Conservation (phyloP, 1,140 invertebrate genomes). For the Scaptomyza hsui region DNA sequence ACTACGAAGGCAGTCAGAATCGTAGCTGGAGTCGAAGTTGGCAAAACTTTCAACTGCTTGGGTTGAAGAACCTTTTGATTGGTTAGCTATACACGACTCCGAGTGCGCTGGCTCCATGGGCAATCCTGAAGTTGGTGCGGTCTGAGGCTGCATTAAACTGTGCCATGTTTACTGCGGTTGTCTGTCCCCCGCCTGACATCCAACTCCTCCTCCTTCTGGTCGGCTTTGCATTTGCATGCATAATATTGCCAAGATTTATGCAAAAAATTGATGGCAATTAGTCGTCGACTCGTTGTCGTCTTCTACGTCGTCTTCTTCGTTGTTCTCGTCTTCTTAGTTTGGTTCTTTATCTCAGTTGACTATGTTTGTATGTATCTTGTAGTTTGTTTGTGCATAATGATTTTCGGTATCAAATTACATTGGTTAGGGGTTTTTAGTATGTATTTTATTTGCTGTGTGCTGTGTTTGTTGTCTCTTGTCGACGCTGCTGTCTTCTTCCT, state of each 20-base stretch:
- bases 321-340: constrained; percentile 26
- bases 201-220: background rate
- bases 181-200: constrained; percentile 17
- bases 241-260: constrained; percentile 80
- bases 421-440: constrained; percentile 79
- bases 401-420: constrained; percentile 82
- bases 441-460: constrained; percentile 72
- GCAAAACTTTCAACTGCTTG: constrained; percentile 19
- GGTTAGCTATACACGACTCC: constrained; percentile 53
- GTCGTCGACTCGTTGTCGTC: constrained; percentile 49
- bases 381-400: constrained; percentile 67
- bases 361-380: constrained; percentile 15
- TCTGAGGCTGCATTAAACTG: constrained; percentile 59
- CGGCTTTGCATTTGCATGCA: constrained; percentile 54
- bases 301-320: background rate
- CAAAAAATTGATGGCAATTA: constrained; percentile 82
- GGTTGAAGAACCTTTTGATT: constrained; percentile 82
- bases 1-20: constrained; percentile 46
- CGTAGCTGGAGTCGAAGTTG: background rate
- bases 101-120: constrained; percentile 57
- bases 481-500: constrained; percentile 51
- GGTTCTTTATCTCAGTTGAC: constrained; percentile 20
- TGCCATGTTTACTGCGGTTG: constrained; percentile 57
- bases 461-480: constrained; percentile 30
- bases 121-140: constrained; percentile 80